These are phyloP conservation scores for Scolopax bukidnonensis DNA, from an alignment of 2,797 vertebrate species.

Conservation along the genomic window DNA sequence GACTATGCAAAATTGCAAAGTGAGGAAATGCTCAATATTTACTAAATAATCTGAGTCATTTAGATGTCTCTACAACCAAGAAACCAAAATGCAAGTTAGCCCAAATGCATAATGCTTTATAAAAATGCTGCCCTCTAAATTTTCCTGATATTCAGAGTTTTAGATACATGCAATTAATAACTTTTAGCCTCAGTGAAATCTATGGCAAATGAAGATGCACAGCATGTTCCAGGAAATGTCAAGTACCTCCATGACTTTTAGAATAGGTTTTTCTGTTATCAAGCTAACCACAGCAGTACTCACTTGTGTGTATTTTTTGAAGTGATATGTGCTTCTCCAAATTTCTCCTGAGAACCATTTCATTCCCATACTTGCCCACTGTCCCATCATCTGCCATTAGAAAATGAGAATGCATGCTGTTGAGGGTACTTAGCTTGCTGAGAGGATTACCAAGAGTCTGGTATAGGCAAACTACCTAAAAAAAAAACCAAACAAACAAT, in stretches of 20 bases:
- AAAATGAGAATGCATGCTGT: conserved; percentile 95
- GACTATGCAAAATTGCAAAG: not conserved
- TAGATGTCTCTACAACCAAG: not conserved
- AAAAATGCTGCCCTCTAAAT: not conserved
- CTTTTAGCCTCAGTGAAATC: not conserved
- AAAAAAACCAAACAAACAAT: not conserved
- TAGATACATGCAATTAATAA: not conserved
- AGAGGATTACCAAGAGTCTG: conserved; percentile 92
- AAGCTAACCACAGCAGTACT: conserved; percentile 69
- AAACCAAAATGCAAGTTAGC: not conserved
- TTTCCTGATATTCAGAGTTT: not conserved
- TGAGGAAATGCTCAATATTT: not conserved
- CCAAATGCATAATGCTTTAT: not conserved
- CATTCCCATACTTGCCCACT: conserved; percentile 90
- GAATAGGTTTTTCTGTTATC: not conserved
- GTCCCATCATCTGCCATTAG: conserved; percentile 95
- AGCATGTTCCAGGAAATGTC: not conserved
- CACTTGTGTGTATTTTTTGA: conserved; percentile 93
- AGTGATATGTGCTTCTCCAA: conserved; percentile 91
- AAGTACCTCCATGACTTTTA: not conserved
- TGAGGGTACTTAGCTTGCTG: conserved; percentile 91
- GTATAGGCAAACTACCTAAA: conserved; percentile 90
- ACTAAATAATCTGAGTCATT: not conserved
- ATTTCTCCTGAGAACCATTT: conserved; percentile 87
- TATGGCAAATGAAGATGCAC: not conserved